These are phyloP conservation scores for Uropetala carovei DNA, from an alignment of 2,888 invertebrate species.

Conservation along the genomic window DNA sequence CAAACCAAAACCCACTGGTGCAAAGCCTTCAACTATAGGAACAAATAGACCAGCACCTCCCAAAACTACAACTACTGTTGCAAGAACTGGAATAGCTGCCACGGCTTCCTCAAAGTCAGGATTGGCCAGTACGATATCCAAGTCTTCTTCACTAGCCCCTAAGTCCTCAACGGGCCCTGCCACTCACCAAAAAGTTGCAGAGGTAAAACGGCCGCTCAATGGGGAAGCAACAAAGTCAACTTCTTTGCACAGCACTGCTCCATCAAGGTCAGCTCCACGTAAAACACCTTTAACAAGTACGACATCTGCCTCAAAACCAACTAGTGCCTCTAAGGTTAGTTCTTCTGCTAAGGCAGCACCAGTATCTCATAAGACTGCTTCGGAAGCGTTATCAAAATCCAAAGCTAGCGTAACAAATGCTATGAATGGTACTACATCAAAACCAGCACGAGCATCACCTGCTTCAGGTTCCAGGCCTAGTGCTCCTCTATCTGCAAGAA, in stretches of 20 bases:
- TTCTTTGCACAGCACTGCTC: conserved; percentile 64
- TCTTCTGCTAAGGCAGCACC: neutral
- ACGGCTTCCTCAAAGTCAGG: conserved; percentile 57
- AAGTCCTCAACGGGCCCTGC: conserved; percentile 51
- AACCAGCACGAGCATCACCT: conserved; percentile 70
- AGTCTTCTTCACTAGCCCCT: conserved; percentile 67
- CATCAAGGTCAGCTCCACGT: conserved; percentile 54
- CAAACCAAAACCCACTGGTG: conserved; percentile 67
- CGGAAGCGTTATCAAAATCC: conserved; percentile 68
- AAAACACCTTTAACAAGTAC: neutral
- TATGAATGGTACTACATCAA: conserved; percentile 69
- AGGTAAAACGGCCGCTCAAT: conserved; percentile 22
- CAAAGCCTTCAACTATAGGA: conserved; percentile 67
- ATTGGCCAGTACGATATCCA: conserved; percentile 67
- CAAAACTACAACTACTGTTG: conserved; percentile 68
- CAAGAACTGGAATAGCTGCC: conserved; percentile 68
- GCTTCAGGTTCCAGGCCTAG: conserved; percentile 67
- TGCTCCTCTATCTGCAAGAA: conserved; percentile 68
- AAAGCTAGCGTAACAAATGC: conserved; percentile 69
- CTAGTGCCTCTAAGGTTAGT: neutral
- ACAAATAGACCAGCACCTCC: conserved; percentile 69
- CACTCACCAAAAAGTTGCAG: conserved; percentile 56
- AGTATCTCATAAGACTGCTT: neutral
- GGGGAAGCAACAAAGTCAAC: conserved; percentile 27
- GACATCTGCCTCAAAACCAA: neutral